These are phyloP conservation scores for Pterostichus niger DNA, from an alignment of 2,888 invertebrate genomes.

Conservation along the genomic window DNA sequence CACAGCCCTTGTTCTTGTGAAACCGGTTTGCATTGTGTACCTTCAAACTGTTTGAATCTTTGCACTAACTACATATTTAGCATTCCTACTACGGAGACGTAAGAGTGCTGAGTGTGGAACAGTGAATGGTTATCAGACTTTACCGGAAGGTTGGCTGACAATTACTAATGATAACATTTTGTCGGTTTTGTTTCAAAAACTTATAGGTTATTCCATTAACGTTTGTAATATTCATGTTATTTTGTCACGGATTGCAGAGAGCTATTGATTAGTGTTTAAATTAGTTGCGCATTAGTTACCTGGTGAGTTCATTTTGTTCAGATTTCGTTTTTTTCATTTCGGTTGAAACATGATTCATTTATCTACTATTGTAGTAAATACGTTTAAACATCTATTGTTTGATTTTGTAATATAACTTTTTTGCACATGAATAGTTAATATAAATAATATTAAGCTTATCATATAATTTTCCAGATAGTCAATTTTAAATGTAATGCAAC, in stretches of 20 bases:
- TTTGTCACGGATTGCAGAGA: constrained; percentile 1
- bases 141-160: constrained; percentile 35
- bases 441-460: no score
- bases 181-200: constrained; percentile 17
- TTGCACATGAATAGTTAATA: no score
- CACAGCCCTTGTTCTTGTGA: constrained; percentile 35
- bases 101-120: constrained; percentile 1
- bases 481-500: no score
- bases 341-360: constrained; percentile 15
- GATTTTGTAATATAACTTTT: no score
- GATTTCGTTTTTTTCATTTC: constrained; percentile 4
- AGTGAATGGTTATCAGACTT: constrained; percentile 21
- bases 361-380: background rate
- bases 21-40: constrained; percentile 32
- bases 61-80: constrained; percentile 9
- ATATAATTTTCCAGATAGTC: no score
- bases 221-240: constrained; percentile 8
- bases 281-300: background rate
- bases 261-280: constrained; percentile 1
- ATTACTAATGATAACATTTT: constrained; percentile 45
- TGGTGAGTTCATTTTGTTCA: constrained; percentile 30
- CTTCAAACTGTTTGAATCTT: constrained; percentile 4
- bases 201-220: constrained; percentile 21
- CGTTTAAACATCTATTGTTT: no score
- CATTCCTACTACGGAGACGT: background rate